These are phyloP conservation scores for Sphecodes monilicornis DNA, from an alignment of 2,888 invertebrate genomes.

Conservation along the genomic window DNA sequence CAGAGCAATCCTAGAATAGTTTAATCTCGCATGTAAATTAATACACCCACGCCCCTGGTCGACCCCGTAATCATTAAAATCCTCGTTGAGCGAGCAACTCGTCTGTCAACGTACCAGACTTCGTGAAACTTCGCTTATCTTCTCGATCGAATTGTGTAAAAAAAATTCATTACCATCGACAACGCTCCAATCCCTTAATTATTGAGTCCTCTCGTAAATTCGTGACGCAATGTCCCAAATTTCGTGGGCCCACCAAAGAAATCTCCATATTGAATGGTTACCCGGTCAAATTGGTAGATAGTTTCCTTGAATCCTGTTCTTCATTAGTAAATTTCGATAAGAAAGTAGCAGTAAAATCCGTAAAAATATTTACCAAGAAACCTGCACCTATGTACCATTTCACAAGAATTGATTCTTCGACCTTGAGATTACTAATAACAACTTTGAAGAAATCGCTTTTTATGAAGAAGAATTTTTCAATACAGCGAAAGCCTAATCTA, in stretches of 20 bases:
- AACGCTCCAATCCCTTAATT: neutral
- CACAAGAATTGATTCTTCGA: no score
- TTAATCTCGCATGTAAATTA: constrained; percentile 53
- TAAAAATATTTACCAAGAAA: neutral
- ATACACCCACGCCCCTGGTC: constrained; percentile 43
- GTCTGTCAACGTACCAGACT: neutral
- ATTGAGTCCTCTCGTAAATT: neutral
- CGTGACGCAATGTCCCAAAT: neutral
- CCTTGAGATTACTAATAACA: no score
- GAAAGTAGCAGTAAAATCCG: neutral
- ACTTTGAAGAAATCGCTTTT: neutral
- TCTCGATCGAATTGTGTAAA: neutral
- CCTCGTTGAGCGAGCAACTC: neutral
- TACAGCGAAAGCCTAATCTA: neutral
- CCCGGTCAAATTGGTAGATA: neutral
- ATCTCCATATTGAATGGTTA: neutral
- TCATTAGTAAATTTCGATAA: neutral
- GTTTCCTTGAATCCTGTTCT: neutral
- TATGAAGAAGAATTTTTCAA: neutral
- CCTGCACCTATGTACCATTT: neutral
- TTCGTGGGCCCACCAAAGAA: neutral
- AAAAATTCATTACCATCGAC: constrained; percentile 7
- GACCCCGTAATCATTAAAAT: constrained; percentile 28
- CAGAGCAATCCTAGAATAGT: constrained; percentile 37
- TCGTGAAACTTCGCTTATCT: neutral